Conservation (phyloP, 2,888 invertebrate genomes). For the Pilophorus perplexus region DNA sequence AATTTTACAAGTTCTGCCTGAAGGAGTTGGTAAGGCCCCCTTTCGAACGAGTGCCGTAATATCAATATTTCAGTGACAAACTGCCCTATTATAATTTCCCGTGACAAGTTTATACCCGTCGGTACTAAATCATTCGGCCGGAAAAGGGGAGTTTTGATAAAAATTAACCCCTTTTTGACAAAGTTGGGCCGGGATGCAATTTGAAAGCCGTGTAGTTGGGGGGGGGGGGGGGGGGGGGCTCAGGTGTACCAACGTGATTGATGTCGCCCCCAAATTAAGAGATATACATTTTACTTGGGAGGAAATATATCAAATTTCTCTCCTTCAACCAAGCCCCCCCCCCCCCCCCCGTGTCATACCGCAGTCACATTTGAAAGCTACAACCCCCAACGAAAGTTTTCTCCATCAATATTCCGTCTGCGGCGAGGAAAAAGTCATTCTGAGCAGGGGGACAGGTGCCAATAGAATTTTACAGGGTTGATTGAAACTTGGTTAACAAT, state of each 20-base stretch:
- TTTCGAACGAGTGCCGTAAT: too few species aligned
- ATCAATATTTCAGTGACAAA: conserved; percentile 15
- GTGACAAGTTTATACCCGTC: conserved; percentile 3
- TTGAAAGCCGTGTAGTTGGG: too few species aligned
- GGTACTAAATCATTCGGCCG: conserved; percentile 18
- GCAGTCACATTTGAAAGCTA: too few species aligned
- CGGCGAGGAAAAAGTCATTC: too few species aligned
- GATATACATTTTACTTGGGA: conserved; percentile 8
- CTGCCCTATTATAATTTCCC: conserved; percentile 15
- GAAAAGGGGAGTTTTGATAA: conserved; percentile 31
- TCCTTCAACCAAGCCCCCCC: background rate
- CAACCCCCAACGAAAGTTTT: too few species aligned
- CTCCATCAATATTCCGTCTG: background rate
- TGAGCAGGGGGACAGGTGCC: background rate
- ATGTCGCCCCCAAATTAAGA: conserved; percentile 23
- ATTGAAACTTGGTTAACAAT: too few species aligned
- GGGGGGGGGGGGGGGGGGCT: background rate
- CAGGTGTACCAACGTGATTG: conserved; percentile 14
- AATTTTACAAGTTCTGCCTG: too few species aligned
- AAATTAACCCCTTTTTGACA: conserved; percentile 27
- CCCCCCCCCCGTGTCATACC: background rate
- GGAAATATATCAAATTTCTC: conserved; percentile 8
- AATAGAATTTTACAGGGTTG: too few species aligned
- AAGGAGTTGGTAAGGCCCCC: too few species aligned
- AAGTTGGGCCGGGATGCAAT: conserved; percentile 20